A percentile compares a stretch with the other conserved stretches of the same genome.
Conservation (phyloP, 2,888 invertebrate genomes). For the Drosophila imparisetae region DNA sequence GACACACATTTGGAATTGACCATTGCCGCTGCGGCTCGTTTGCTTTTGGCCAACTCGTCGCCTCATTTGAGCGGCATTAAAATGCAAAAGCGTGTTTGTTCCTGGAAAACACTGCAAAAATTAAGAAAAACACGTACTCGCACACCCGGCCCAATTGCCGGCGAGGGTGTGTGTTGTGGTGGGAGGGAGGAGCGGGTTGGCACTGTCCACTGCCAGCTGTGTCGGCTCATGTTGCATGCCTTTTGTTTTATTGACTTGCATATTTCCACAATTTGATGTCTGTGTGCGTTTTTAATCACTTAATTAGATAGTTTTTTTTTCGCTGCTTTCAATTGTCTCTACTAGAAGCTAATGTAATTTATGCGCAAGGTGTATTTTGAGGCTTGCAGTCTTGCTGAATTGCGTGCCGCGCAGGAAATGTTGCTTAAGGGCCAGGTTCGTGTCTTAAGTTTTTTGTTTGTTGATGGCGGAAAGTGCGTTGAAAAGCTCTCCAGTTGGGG, state of each 20-base stretch:
- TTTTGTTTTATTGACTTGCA: constrained; percentile 67
- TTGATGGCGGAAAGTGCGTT: constrained; percentile 28
- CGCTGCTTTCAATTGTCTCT: constrained; percentile 65
- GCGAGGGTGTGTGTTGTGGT: constrained; percentile 3
- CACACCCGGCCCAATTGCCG: constrained; percentile 17
- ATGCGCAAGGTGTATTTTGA: constrained; percentile 60
- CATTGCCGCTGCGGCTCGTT: constrained; percentile 49
- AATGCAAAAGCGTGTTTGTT: constrained; percentile 82
- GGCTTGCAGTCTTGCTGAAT: constrained; percentile 12
- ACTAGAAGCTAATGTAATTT: constrained; percentile 56
- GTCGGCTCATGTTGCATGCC: constrained; percentile 47
- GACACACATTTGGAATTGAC: constrained; percentile 51
- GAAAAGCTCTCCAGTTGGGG: background rate
- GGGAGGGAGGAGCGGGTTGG: background rate
- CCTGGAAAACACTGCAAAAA: constrained; percentile 79
- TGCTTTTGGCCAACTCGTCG: constrained; percentile 51
- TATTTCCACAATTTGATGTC: constrained; percentile 66
- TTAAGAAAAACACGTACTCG: constrained; percentile 20
- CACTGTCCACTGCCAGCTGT: constrained; percentile 17
- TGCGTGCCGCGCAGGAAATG: constrained; percentile 66
- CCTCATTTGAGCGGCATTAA: constrained; percentile 78
- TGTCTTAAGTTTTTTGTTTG: constrained; percentile 75
- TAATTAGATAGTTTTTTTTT: constrained; percentile 68
- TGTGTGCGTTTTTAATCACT: constrained; percentile 76
- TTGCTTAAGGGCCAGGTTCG: constrained; percentile 61